phyloP scores from a whole-genome alignment of 1,140 invertebrate species.

The Stegodyphus mimosarum region DNA sequence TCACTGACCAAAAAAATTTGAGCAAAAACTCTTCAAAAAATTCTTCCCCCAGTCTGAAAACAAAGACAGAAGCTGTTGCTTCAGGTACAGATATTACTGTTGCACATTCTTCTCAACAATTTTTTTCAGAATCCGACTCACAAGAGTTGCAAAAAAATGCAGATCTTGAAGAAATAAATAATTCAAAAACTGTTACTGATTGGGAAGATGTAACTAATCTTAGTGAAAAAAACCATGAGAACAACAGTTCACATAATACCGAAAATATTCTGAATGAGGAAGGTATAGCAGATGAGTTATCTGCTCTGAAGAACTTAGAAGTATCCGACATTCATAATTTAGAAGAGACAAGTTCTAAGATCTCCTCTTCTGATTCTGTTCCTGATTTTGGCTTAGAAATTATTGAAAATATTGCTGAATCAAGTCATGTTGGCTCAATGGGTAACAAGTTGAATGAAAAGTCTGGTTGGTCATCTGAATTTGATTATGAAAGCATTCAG shows the following conservation, averaged over 20 bases:
- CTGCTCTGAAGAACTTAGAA: neutral
- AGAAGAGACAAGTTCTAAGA: conserved; percentile 44
- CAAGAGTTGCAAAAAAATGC: neutral
- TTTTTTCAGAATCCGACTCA: neutral
- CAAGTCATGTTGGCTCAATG: conserved; percentile 64
- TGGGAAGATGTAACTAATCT: neutral
- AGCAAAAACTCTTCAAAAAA: neutral
- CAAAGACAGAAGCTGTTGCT: neutral
- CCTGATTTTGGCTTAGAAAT: conserved; percentile 55
- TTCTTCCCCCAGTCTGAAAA: neutral
- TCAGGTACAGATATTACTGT: neutral
- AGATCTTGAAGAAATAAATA: neutral
- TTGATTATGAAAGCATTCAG: conserved; percentile 71
- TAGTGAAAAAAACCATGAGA: neutral
- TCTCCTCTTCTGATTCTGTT: conserved; percentile 58
- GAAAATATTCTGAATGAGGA: neutral
- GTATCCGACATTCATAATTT: neutral
- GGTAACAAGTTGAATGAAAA: conserved; percentile 78
- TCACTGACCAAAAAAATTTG: conserved; percentile 48
- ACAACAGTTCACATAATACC: neutral
- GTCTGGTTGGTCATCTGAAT: conserved; percentile 77
- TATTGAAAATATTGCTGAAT: conserved; percentile 39
- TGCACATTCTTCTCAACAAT: neutral
- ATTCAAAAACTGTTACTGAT: neutral
- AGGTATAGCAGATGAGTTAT: neutral